phyloP scores from a whole-genome alignment of 2,797 vertebrate species.

The Sebastes hubbsi region DNA sequence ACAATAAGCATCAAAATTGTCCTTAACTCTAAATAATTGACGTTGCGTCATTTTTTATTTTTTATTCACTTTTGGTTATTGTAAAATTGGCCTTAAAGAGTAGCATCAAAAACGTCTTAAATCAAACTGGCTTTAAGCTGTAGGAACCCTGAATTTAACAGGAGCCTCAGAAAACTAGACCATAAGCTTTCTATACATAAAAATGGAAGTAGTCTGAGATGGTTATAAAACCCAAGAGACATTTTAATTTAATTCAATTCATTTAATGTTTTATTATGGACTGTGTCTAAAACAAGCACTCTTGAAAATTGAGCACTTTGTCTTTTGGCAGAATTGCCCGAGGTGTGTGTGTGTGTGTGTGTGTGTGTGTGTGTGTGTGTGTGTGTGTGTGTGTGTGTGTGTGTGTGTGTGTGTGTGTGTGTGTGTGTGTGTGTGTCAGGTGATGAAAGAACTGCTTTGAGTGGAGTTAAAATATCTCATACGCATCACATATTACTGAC shows the following conservation, averaged over 20 bases:
- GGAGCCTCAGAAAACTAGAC: constrained; percentile 7
- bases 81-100: neutral
- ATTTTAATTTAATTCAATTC: constrained; percentile 43
- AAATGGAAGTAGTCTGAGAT: constrained; percentile 9
- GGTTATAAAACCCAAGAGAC: constrained; percentile 45
- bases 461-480: constrained; percentile 41
- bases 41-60: neutral
- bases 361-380: neutral
- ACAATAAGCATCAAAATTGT: no score
- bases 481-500: constrained; percentile 26
- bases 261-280: constrained; percentile 65
- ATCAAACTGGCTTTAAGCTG: neutral
- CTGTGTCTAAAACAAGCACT: constrained; percentile 63
- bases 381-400: neutral
- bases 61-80: no score
- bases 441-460: constrained; percentile 43
- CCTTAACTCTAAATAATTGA: no score
- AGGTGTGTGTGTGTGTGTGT: neutral
- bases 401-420: neutral
- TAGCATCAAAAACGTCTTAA: neutral
- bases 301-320: constrained; percentile 62
- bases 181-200: neutral
- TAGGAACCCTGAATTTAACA: neutral
- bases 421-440: neutral
- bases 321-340: constrained; percentile 48